Evolutionary conservation across 1,140 invertebrate species (phyloP).

Genomic region (Mesaphorura yosii): DNA sequence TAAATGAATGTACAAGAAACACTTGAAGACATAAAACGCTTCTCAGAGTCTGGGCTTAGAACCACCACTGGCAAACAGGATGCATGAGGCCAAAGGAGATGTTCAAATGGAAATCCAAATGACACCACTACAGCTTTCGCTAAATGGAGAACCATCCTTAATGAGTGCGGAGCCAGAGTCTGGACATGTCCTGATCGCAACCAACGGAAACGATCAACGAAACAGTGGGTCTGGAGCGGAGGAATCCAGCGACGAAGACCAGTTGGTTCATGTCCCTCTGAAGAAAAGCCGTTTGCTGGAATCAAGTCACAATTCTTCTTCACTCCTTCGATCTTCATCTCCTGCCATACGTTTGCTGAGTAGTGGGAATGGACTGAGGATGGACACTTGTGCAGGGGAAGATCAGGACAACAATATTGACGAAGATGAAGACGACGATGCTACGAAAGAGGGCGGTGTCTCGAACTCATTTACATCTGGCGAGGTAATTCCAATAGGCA

Average conservation of each 20-base stretch:
- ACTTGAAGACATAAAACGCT: no score
- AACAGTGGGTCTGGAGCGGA: constrained; percentile 24
- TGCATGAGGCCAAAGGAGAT: no score
- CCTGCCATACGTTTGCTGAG: constrained; percentile 6
- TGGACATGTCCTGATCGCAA: neutral
- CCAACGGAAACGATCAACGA: neutral
- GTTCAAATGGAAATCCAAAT: neutral
- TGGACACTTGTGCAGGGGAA: no score
- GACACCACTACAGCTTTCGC: neutral
- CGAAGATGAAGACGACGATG: constrained; percentile 16
- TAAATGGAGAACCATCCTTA: neutral
- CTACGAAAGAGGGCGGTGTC: constrained; percentile 18
- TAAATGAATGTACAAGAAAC: no score
- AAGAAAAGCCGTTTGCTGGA: constrained; percentile 25
- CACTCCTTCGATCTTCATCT: neutral
- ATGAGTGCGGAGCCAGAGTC: no score
- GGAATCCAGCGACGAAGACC: constrained; percentile 20
- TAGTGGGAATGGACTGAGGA: constrained; percentile 8
- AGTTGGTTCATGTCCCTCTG: constrained; percentile 6
- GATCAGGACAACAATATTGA: constrained; percentile 21
- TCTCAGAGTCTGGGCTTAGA: no score
- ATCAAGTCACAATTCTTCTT: constrained; percentile 2
- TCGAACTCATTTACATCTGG: constrained; percentile 29
- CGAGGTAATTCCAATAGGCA: constrained; percentile 21
- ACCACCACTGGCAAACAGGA: no score